Percentiles rank a stretch among this genome's conserved stretches.
phyloP scores from a whole-genome alignment of 2,113 vertebrate species.

The Cynocephalus volans region DNA sequence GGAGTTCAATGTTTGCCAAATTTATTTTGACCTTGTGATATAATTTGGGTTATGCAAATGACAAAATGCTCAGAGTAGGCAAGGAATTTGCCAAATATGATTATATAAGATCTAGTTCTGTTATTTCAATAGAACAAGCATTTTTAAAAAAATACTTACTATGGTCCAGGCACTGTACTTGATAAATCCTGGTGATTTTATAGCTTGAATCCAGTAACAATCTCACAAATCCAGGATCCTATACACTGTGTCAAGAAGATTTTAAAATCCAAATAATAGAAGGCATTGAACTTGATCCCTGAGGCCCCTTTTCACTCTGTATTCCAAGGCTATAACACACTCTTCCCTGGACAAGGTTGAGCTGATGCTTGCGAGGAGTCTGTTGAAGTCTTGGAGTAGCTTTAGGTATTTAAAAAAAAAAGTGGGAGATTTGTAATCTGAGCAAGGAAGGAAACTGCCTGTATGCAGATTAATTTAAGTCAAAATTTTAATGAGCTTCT shows the following conservation, averaged over 20 bases:
- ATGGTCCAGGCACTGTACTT: not conserved
- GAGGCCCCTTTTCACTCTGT: not conserved
- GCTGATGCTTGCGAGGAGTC: not conserved
- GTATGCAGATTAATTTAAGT: not conserved
- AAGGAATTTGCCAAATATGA: constrained; percentile 3
- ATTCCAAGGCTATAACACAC: not conserved
- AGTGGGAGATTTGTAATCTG: not conserved
- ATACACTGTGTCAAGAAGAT: not conserved
- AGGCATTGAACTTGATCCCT: not conserved
- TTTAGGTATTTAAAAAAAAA: not conserved
- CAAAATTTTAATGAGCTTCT: constrained; percentile 1
- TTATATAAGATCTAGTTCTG: not conserved
- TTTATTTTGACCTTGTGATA: constrained; percentile 42
- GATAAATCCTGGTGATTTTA: not conserved
- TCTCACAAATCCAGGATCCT: constrained; percentile 10
- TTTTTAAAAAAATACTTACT: constrained; percentile 1
- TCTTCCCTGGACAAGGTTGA: not conserved
- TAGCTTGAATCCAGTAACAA: not conserved
- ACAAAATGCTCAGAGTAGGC: not conserved
- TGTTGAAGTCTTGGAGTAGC: not conserved
- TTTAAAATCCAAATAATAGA: constrained; percentile 61
- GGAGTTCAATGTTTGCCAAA: not conserved
- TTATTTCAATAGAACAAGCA: not conserved
- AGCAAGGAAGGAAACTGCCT: not conserved
- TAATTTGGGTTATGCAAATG: not conserved